Evolutionary conservation across 2,797 vertebrate genomes (phyloP).

Genomic region (Odontamblyopus lacepedii): DNA sequence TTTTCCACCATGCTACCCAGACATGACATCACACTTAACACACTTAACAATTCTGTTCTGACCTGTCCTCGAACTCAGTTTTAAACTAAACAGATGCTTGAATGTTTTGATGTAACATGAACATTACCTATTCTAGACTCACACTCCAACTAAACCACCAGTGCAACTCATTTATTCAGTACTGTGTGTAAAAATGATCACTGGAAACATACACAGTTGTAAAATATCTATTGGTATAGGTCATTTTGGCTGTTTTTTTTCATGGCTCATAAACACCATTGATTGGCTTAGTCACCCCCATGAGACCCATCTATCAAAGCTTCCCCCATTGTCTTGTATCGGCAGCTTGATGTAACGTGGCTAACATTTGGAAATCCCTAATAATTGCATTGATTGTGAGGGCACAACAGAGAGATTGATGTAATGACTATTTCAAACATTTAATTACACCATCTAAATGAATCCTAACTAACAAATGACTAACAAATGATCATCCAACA

Average conservation of each 20-base stretch:
- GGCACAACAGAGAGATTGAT: slow-evolving; percentile 23
- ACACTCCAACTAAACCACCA: not conserved
- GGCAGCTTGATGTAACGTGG: slow-evolving; percentile 50
- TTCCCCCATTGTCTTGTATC: slow-evolving; percentile 56
- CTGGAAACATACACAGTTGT: slow-evolving; percentile 1
- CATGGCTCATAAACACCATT: slow-evolving; percentile 52
- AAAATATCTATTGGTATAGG: slow-evolving; percentile 36
- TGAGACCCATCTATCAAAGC: slow-evolving; percentile 59
- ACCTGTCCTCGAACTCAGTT: no score
- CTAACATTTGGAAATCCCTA: slow-evolving; percentile 59
- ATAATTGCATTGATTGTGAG: slow-evolving; percentile 53
- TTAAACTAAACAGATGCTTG: no score
- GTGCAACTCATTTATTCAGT: not conserved
- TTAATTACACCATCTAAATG: slow-evolving; percentile 19
- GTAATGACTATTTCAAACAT: slow-evolving; percentile 32
- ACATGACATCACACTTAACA: no score
- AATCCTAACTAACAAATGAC: not conserved
- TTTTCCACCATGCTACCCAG: no score
- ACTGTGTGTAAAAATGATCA: not conserved
- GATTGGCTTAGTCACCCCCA: slow-evolving; percentile 56
- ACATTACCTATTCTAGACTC: slow-evolving; percentile 44
- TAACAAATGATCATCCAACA: not conserved
- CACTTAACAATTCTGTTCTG: no score
- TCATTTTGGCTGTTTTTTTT: slow-evolving; percentile 48
- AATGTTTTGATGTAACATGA: no score